These are phyloP conservation scores for Endotricha flammealis DNA, from an alignment of 2,888 invertebrate species.

Conservation along the genomic window DNA sequence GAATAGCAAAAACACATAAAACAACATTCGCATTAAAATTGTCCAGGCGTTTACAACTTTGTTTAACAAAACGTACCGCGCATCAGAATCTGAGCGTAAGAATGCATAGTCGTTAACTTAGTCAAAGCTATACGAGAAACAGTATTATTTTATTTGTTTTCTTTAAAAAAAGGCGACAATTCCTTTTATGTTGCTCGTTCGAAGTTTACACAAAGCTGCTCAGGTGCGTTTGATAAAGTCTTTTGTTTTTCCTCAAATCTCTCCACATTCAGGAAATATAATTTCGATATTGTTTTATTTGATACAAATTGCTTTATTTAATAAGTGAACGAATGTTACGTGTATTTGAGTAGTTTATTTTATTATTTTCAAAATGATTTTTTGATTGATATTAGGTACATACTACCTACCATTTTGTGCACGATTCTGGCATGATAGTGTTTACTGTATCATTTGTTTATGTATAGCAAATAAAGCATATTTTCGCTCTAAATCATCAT, in stretches of 20 bases:
- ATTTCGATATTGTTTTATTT: no score
- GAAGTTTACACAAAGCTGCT: conserved; percentile 22
- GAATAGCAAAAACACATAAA: background rate
- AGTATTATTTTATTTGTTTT: conserved; percentile 32
- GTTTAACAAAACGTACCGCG: conserved; percentile 13
- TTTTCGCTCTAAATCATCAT: no score
- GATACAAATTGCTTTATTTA: no score
- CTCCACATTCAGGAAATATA: no score
- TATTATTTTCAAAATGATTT: no score
- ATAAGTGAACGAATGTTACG: no score
- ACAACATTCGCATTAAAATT: background rate
- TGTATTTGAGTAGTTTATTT: no score
- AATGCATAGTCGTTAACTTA: conserved; percentile 26
- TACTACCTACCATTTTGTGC: no score
- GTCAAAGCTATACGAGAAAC: conserved; percentile 28
- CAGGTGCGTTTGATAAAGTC: conserved; percentile 15
- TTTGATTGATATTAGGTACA: no score
- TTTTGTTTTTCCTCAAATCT: conserved; percentile 13
- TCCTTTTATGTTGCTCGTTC: conserved; percentile 23
- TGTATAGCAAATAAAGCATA: no score
- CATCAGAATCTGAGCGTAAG: conserved; percentile 12
- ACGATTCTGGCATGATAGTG: no score
- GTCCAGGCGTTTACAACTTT: conserved; percentile 4
- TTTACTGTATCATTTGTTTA: no score
- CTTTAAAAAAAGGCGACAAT: conserved; percentile 24